Evolutionary conservation across 2,797 vertebrate species (phyloP), one percentile per base, ranked within the genome.

Genomic region (Thamnophis elegans): DNA sequence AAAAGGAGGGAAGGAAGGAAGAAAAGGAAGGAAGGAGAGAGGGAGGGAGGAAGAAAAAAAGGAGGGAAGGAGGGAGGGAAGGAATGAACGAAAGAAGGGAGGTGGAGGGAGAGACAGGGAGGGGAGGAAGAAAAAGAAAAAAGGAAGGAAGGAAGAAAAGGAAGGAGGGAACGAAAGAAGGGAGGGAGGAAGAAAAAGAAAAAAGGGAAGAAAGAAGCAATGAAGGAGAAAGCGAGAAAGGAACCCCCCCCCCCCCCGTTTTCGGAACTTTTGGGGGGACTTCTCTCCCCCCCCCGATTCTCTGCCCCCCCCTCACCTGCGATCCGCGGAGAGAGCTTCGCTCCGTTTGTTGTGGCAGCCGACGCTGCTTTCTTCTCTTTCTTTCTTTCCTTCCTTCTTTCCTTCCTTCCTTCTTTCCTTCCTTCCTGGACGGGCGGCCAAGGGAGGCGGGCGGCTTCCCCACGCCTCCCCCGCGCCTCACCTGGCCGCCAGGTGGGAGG

Each of bases 401-500:
- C 26, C 3, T 7, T 4, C 36, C 54, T 26, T 32, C 51, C 1
- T 60, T 9, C 9, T 54, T 28, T 14, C 14, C 91, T 54, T 6
- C 6, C 91, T 47, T 25, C 16, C 91, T 65, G 55, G 85, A 65
- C 62, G 36, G 73, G 18, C 36, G 5, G 73, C 73, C 73, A 78
- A 78, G 32, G 36, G 11, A 11, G 73, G 73, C 36, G 36, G 73
- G 36, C 18, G 68, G 68, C 86, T 32, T 87, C 5, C 47, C 68
- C 53, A 16, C 55, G 11, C 86, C 90, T 68, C 3, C 11, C 36
- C 78, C 6, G 11, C 28, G 9, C 42, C 91, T 92, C 20, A 90
- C 91, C 93, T 93, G 93, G 93, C 89, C 86, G 92, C 47, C 89
- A 91, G 92, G 92, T 92, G 51, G 53, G 88, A 47, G 88, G 87